A percentile compares a stretch with the other conserved stretches of the same genome.
These are phyloP conservation scores for Xanthorhoe designata DNA, from an alignment of 2,888 invertebrate genomes.

Conservation along the genomic window DNA sequence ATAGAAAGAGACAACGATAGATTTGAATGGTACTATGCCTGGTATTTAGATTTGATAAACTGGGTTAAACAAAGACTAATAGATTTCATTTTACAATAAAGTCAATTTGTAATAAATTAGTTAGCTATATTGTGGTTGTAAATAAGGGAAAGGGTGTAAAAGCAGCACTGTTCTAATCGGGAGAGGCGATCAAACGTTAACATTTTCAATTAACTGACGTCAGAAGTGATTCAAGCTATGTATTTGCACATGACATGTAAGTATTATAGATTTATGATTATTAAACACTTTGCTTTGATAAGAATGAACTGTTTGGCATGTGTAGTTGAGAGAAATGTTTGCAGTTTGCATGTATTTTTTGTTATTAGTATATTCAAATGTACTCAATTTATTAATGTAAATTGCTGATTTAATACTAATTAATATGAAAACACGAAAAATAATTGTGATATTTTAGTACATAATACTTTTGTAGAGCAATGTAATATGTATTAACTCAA, in stretches of 20 bases:
- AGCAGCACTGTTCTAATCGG: slow-evolving; percentile 64
- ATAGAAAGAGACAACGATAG: background rate
- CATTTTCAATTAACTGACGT: slow-evolving; percentile 45
- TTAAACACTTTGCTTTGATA: slow-evolving; percentile 57
- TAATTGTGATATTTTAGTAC: background rate
- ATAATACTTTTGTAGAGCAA: background rate
- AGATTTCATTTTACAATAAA: too few relatives aligned
- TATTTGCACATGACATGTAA: slow-evolving; percentile 79
- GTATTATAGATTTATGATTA: slow-evolving; percentile 68
- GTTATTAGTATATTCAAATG: background rate
- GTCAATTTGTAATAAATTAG: background rate
- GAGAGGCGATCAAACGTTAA: slow-evolving; percentile 55
- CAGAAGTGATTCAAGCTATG: slow-evolving; percentile 62
- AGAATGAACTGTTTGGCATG: slow-evolving; percentile 84
- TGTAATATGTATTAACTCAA: background rate
- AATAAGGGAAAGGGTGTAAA: slow-evolving; percentile 7
- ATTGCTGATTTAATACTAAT: background rate
- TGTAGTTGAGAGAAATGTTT: slow-evolving; percentile 57
- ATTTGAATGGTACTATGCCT: too few relatives aligned
- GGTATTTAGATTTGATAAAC: background rate
- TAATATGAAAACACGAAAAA: background rate
- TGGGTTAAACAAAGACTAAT: background rate
- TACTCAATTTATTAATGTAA: background rate
- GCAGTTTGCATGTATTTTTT: slow-evolving; percentile 50
- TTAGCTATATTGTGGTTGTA: background rate